Evolutionary conservation across 2,888 invertebrate species (phyloP).

Genomic region (Pheosia gnoma): DNA sequence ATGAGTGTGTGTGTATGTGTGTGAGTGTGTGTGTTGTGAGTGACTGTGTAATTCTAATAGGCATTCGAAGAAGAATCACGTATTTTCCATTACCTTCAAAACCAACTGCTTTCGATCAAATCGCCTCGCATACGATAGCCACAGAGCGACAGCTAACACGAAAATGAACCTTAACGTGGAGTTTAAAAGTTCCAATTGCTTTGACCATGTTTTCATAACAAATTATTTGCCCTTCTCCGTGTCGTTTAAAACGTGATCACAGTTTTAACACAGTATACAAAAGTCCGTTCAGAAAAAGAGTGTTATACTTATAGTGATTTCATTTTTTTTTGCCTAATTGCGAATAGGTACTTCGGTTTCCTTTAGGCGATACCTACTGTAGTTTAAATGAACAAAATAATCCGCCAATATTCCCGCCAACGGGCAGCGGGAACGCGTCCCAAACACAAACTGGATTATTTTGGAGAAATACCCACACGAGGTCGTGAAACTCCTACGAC

Average conservation of each 20-base stretch:
- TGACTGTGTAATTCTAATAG: too few species aligned
- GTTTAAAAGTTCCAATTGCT: conserved; percentile 20
- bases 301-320: background rate
- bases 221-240: background rate
- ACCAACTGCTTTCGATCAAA: conserved; percentile 13
- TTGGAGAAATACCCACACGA: conserved; percentile 38
- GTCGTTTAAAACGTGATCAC: background rate
- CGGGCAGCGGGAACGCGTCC: conserved; percentile 28
- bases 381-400: conserved; percentile 32
- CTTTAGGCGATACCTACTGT: background rate
- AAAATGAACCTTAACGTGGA: conserved; percentile 34
- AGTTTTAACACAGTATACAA: background rate
- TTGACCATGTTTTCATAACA: conserved; percentile 32
- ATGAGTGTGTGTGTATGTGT: too few species aligned
- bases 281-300: background rate
- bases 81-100: conserved; percentile 12
- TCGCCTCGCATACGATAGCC: conserved; percentile 35
- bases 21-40: too few species aligned
- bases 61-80: background rate
- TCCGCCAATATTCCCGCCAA: conserved; percentile 36
- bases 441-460: conserved; percentile 44
- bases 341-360: background rate
- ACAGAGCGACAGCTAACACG: conserved; percentile 31
- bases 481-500: conserved; percentile 7
- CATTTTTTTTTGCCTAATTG: background rate